These are phyloP conservation scores for Nephrotoma flavescens DNA, from an alignment of 2,888 invertebrate species.

Conservation along the genomic window DNA sequence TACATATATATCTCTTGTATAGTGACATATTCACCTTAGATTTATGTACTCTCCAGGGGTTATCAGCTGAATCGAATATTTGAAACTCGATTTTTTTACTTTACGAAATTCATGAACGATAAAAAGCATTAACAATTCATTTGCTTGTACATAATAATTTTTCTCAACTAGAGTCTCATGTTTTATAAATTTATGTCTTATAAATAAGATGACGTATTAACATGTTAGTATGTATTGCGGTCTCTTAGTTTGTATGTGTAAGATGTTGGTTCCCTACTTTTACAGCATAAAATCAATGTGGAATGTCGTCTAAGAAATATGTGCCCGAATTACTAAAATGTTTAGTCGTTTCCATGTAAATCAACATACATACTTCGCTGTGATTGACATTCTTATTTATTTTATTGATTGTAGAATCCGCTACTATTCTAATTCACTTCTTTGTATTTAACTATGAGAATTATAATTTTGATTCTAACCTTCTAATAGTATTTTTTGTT, in stretches of 20 bases:
- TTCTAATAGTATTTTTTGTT: neutral
- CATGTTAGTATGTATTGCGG: neutral
- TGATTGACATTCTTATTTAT: neutral
- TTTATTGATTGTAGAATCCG: neutral
- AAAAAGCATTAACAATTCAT: neutral
- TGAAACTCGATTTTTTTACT: too few relatives aligned
- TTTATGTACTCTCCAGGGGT: too few relatives aligned
- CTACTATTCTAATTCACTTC: neutral
- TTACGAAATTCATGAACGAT: too few relatives aligned
- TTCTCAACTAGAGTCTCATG: neutral
- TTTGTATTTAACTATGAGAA: neutral
- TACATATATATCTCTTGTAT: too few relatives aligned
- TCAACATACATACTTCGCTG: neutral
- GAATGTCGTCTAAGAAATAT: neutral
- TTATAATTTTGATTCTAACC: neutral
- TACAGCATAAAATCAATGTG: neutral
- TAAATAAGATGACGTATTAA: neutral
- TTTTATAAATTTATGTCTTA: neutral
- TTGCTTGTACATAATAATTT: too few relatives aligned
- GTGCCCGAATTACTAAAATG: neutral
- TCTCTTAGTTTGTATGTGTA: neutral
- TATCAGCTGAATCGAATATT: too few relatives aligned
- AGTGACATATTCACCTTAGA: too few relatives aligned
- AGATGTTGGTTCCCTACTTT: neutral
- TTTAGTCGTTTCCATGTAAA: neutral